These are phyloP conservation scores for Nothobranchius kuhntae DNA, from an alignment of 2,113 vertebrate species.

Conservation along the genomic window DNA sequence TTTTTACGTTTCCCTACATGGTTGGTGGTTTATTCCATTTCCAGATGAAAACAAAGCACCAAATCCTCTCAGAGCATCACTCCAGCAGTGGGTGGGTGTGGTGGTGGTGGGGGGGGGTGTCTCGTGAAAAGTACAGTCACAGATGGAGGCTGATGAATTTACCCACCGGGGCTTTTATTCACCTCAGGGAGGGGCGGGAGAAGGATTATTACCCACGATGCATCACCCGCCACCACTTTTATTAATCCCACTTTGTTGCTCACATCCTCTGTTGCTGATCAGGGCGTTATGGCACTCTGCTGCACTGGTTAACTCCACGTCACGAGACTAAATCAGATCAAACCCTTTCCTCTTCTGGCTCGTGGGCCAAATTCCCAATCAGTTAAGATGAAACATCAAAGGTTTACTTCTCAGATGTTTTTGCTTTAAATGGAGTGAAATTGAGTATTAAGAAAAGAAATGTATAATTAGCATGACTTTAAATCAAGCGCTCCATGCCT, in stretches of 20 bases:
- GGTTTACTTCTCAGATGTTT: background rate
- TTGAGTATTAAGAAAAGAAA: background rate
- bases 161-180: conserved; percentile 1
- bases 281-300: conserved; percentile 23
- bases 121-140: conserved; percentile 56
- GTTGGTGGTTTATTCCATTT: background rate
- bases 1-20: conserved; percentile 28
- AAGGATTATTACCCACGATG: conserved; percentile 59
- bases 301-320: conserved; percentile 1
- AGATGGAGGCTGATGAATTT: conserved; percentile 45
- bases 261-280: conserved; percentile 30
- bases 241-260: conserved; percentile 50
- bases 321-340: conserved; percentile 1
- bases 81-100: too few relatives aligned
- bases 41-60: conserved; percentile 25
- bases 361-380: conserved; percentile 11
- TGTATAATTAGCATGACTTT: conserved; percentile 36
- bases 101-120: background rate
- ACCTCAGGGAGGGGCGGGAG: background rate
- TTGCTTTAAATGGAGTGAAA: background rate
- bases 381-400: background rate
- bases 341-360: conserved; percentile 6
- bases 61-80: conserved; percentile 21
- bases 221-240: conserved; percentile 35
- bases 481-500: conserved; percentile 29